Base-by-base conservation (phyloP, 2,113 vertebrate genomes). In the Myotis davidii region DNA sequence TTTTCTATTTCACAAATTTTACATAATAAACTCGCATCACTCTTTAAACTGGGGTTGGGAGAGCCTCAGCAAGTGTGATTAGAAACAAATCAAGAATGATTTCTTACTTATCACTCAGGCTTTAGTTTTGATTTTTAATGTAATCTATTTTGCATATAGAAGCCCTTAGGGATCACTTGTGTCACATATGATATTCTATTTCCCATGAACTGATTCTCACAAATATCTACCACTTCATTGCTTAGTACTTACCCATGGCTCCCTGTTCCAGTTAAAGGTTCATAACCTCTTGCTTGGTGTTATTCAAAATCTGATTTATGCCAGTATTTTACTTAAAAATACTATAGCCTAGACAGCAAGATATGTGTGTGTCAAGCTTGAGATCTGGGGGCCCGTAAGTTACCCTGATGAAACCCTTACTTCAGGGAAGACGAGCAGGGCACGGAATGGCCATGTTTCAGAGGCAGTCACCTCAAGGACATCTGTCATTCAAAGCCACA, bases 1-100 rank as follows among this genome's bases (percentile, higher is more conserved):
- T 90, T 88, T 87, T 95, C 12, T 65, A 81, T 48, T 94, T 87
- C 34, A 67, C 8, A 76, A 91, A 69, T 84, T 78, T 95, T 86
- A 69, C 9, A 37, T 72, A 88, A 85, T 64, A 32, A 91, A 77
- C 29, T 64, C 90, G 2, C 61, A 70, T 39, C 70, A 61, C 20
- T 86, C 78, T 82, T 89, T 65, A 79, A 89, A 77, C 42, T 83
- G 77, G 9, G 9, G 29, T 10, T 6, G 70, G 48, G 10, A n/a
- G 0, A 61, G 54, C 54, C 32, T 79, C 56, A 59, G 50, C 34
- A 85, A 74, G 11, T 67, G 10, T 95, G 32, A 90, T 64, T 4
- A 54, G 50, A 90, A 93, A 91, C 18, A 65, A 48, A 88, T 64
- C 29, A 93, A 72, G 61, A 90, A 85, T 69, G 52, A 52, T 39